phyloP scores from a whole-genome alignment of 2,797 vertebrate genomes.

The Onychomys arenicola region DNA sequence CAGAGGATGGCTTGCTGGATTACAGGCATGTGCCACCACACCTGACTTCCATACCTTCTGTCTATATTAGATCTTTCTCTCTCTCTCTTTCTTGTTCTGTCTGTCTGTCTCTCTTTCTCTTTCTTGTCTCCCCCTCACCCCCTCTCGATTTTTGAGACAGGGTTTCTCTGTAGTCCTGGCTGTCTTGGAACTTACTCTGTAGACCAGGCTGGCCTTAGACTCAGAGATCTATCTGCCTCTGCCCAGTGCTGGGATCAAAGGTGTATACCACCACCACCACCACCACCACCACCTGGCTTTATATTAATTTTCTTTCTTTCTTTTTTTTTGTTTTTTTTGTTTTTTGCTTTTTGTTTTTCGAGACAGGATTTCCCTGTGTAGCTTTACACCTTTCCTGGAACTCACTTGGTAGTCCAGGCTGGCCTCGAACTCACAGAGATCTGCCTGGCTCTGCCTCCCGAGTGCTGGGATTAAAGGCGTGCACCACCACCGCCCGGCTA shows the following conservation, averaged over 20 bases:
- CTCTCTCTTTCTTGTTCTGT: no score
- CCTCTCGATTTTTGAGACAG: background rate
- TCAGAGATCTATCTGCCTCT: background rate
- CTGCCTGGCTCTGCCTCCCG: background rate
- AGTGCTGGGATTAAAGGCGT: background rate
- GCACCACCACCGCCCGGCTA: background rate
- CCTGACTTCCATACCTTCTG: background rate
- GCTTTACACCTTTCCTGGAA: no score
- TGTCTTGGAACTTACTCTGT: background rate
- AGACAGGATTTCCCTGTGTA: no score
- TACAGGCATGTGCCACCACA: background rate
- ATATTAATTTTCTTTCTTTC: conserved; percentile 44
- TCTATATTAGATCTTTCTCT: background rate
- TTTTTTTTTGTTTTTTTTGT: no score
- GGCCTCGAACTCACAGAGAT: background rate
- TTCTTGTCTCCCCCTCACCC: no score
- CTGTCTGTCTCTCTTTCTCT: no score
- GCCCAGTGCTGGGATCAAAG: background rate
- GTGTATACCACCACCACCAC: background rate
- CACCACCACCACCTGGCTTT: background rate
- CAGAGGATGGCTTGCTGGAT: background rate
- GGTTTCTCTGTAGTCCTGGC: background rate
- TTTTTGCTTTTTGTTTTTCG: no score
- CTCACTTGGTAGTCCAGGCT: no score
- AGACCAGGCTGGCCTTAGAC: background rate